Evolutionary conservation across 2,888 invertebrate species (phyloP), one percentile per base, ranked within the genome.

Genomic region (Dorcus parallelipipedus): DNA sequence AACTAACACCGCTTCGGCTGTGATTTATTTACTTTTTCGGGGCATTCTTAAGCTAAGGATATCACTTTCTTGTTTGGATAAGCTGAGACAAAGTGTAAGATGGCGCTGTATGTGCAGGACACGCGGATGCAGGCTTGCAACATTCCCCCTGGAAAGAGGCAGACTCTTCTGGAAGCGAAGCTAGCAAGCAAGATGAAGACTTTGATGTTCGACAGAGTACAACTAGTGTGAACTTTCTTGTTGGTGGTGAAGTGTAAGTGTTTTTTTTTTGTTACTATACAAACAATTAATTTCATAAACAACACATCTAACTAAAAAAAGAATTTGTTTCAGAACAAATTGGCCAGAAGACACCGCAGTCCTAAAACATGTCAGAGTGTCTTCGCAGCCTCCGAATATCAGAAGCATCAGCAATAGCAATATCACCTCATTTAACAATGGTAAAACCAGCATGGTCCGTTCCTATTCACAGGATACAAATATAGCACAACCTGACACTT

Each of bases 101-200:
- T 67, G 65, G 68, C 58, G 64, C 60, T 69, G 60, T 71, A 58
- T 71, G 63, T 70, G 68, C 69, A 72, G 73, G 75, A 53, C 70
- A 72, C 57, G 55, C 68, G 58, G 74, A 75, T 45, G 52, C 68
- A 9, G 57, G 59, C 55, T 67, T 71, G 67, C 76, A 75, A 60
- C 61, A 56, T 54, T 66, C 65, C 26, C 3, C 26, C 50, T 80
- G 79, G 80, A 81, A 79, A 69, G 83, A 83, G 62, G 81, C 81
- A 5, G 83, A 83, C 68, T 84, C 84, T 1, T 84, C 83, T 20
- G 81, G 82, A 63, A 83, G 83, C 65, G 83, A 84, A 64, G 79
- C 80, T 9, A 83, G 83, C 52, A 82, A 81, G 68, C 81, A 80
- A 50, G 74, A 75, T 23, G 80, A 80, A 58, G 78, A 78, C 39